Evolutionary conservation across 2,113 vertebrate species (phyloP), one percentile per base, ranked within the genome.

Genomic region (Tragelaphus strepsiceros): DNA sequence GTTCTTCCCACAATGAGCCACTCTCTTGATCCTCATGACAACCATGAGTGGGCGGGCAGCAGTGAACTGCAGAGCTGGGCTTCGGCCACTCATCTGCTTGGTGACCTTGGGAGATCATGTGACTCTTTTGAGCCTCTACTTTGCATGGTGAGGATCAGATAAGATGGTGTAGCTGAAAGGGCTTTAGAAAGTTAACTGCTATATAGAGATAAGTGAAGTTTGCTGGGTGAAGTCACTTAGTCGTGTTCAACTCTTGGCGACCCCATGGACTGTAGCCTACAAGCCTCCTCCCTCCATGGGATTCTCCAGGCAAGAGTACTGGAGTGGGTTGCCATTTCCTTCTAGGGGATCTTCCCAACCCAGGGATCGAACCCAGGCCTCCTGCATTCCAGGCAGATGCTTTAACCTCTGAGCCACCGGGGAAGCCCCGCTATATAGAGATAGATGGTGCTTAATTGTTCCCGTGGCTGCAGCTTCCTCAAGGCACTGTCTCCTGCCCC

Each of bases 11-110:
- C 1, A 30, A 22, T 4, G 78, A 87, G 14, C 16, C 35, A 15
- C 11, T 30, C 2, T 7, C 43, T 71, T 4, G 17, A 11, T 9
- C 24, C 61, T 97, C 39, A 35, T 9, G 30, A 49, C 59, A 43
- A 17, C 64, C 22, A 15, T 1, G 6, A 39, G 30, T 54, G n/a
- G 6, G 24, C 0, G 0, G n/a, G 58, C 53, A 56, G 56, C 28
- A 2, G 9, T 21, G 22, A 22, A 22, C 28, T 2, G 51, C 6
- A 51, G 16, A 54, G 54, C 54, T 22, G 67, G 28, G 53, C 53
- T 81, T 71, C 30, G 28, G 67, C 5, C 14, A 0, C 26, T n/a
- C 1, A 0, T 6, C 10, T 46, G 39, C 54, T 59, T 8, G 0
- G 4, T 61, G 91, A 61, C 67, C 22, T 14, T 53, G 81, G 51